A percentile compares a stretch with the other conserved stretches of the same genome.
phyloP scores from a whole-genome alignment of 2,113 vertebrate species.

The Sorex araneus region DNA sequence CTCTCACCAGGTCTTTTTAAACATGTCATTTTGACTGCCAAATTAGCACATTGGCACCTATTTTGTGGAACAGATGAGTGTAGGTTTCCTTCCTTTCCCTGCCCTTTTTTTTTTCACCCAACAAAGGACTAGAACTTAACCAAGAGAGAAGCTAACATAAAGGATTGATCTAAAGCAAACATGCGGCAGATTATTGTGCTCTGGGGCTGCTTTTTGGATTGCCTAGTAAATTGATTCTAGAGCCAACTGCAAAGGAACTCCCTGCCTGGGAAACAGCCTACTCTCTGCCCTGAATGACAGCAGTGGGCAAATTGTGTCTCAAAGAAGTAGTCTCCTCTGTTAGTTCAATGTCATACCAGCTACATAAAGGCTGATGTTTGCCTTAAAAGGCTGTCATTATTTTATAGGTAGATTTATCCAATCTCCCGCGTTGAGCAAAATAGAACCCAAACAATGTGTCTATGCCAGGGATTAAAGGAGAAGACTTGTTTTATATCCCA shows the following conservation, averaged over 20 bases:
- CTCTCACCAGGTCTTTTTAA: neutral
- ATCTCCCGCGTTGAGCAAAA: slow-evolving; percentile 3
- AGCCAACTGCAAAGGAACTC: neutral
- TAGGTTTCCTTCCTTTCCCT: neutral
- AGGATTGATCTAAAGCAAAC: neutral
- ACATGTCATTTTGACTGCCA: neutral
- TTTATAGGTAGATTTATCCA: neutral
- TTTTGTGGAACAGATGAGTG: neutral
- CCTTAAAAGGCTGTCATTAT: neutral
- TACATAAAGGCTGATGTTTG: neutral
- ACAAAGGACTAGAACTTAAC: neutral
- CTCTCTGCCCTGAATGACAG: neutral
- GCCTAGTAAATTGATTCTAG: neutral
- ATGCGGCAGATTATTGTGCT: neutral
- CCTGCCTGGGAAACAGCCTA: too few relatives aligned
- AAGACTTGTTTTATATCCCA: neutral
- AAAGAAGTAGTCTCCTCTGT: neutral
- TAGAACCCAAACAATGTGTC: neutral
- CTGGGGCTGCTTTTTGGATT: neutral
- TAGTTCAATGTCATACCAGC: neutral
- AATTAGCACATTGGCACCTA: neutral
- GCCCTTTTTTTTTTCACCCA: neutral
- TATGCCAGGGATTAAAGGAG: neutral
- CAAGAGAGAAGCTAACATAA: neutral
- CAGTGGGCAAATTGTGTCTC: too few relatives aligned